These are phyloP conservation scores for Heterodera filipjevi DNA, from an alignment of 2,888 invertebrate species.

Conservation along the genomic window DNA sequence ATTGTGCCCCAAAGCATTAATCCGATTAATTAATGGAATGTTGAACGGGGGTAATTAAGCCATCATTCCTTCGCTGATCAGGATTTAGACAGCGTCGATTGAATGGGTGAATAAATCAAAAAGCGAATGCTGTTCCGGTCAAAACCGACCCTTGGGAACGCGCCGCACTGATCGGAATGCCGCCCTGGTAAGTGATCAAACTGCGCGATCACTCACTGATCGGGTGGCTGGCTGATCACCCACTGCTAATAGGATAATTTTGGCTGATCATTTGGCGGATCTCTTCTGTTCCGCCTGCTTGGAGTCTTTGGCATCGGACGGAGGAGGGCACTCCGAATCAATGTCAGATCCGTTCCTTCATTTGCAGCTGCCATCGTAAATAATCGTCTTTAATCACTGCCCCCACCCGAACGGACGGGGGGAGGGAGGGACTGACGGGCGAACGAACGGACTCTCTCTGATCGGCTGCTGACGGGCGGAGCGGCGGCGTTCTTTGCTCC, in stretches of 20 bases:
- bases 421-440: not conserved
- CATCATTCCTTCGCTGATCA: too few species aligned
- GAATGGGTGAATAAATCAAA: too few species aligned
- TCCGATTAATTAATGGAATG: too few species aligned
- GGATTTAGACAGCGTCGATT: too few species aligned
- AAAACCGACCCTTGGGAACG: too few species aligned
- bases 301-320: not conserved
- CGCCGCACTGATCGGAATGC: too few species aligned
- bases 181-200: too few species aligned
- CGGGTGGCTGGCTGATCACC: not conserved
- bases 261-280: not conserved
- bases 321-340: too few species aligned
- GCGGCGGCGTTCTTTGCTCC: constrained; percentile 1
- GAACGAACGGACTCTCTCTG: too few species aligned
- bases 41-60: too few species aligned
- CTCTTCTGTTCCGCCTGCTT: not conserved
- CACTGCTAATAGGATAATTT: not conserved
- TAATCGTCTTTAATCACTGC: not conserved
- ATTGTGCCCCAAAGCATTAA: too few species aligned
- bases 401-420: not conserved
- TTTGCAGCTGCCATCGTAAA: not conserved
- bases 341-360: not conserved
- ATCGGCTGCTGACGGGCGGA: not conserved
- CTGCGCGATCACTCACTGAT: not conserved
- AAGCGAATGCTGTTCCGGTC: too few species aligned